phyloP scores from a whole-genome alignment of 2,888 invertebrate species.

The Tenodera sinensis region DNA sequence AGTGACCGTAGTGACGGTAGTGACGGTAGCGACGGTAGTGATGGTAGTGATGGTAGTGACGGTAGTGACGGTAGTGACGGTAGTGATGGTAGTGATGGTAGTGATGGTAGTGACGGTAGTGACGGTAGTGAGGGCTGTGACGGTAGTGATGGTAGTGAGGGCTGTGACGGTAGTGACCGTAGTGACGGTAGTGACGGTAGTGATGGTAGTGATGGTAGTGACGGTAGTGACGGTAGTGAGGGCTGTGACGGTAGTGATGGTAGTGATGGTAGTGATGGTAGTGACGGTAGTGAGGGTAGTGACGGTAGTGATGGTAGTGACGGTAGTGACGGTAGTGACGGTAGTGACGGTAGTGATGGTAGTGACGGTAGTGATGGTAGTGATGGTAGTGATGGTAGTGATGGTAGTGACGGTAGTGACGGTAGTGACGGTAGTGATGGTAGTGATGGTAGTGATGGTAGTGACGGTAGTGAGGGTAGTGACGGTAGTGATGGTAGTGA shows the following conservation, averaged over 20 bases:
- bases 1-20: neutral
- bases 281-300: neutral
- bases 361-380: neutral
- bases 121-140: neutral
- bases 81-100: neutral
- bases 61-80: neutral
- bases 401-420: neutral
- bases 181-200: neutral
- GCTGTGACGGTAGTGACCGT: neutral
- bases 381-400: neutral
- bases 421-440: neutral
- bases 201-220: neutral
- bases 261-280: neutral
- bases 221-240: no score
- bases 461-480: neutral
- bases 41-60: neutral
- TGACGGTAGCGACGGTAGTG: neutral
- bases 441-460: neutral
- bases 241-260: neutral
- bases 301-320: neutral
- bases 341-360: neutral
- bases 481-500: neutral
- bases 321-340: neutral
- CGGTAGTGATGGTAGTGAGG: no score
- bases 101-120: conserved; percentile 27